Evolutionary conservation across 2,797 vertebrate species (phyloP).

Genomic region (Diceros bicornis): DNA sequence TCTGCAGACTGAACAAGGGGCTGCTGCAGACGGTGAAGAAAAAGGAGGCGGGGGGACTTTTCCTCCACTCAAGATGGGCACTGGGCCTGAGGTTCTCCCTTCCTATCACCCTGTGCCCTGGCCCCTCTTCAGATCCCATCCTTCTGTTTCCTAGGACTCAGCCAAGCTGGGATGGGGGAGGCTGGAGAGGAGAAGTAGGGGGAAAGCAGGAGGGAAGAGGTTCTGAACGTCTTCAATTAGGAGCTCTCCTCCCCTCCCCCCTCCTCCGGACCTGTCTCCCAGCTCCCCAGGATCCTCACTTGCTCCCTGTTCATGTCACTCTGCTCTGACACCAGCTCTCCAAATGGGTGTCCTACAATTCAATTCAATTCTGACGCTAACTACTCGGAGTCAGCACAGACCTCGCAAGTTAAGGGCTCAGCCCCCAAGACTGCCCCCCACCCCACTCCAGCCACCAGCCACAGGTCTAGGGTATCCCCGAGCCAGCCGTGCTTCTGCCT

Average conservation of each 20-base stretch:
- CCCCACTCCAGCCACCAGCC: fast-evolving
- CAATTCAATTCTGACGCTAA: not conserved
- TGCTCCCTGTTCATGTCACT: not conserved
- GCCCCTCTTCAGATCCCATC: not conserved
- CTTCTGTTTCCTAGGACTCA: not conserved
- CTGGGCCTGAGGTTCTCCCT: not conserved
- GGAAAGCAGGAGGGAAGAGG: not conserved
- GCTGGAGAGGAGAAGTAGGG: not conserved
- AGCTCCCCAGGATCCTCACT: not conserved
- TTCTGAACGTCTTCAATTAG: not conserved
- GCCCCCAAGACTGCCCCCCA: not conserved
- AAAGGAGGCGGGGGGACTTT: not conserved
- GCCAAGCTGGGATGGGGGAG: not conserved
- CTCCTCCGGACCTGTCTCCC: not conserved
- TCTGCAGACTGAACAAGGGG: not conserved
- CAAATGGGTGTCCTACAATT: not conserved
- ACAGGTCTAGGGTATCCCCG: not conserved
- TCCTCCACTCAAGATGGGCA: not conserved
- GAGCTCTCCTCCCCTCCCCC: not conserved
- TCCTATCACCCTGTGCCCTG: not conserved
- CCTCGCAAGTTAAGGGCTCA: not conserved
- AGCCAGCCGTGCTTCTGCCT: not conserved
- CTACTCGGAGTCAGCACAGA: not conserved
- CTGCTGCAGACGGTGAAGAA: not conserved
- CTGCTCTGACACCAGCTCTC: fast-evolving